Evolutionary conservation across 2,797 vertebrate genomes (phyloP), one percentile per base, ranked within the genome.

Genomic region (Protonibea diacanthus): DNA sequence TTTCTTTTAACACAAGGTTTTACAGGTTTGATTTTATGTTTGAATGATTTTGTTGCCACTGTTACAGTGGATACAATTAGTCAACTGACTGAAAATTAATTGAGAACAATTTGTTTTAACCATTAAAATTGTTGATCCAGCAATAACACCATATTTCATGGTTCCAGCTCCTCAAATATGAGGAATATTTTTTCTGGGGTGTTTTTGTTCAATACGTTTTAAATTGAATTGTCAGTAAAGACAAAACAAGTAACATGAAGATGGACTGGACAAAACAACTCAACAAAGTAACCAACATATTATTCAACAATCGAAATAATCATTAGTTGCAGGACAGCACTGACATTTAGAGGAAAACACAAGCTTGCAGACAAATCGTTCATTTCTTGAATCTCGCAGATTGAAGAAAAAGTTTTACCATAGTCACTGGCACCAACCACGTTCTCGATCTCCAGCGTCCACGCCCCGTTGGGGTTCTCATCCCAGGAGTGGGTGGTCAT

Each of bases 401-500:
- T 10, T 56, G 0, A 60, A 40, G 5, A 56, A 38, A 38, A 68
- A 25, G n/a, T 11, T n/a, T 92, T 91, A 96, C 95, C 95, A 23
- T 95, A 96, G 82, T 96, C 95, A 25, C 88, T 96, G 82, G 88
- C 89, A 62, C 94, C 94, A 2, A 79, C 93, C 61, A 93, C 87
- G 56, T 99, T 99, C 87, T 99, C 97, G 0, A 99, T 97, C 93
- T 98, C 97, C 81, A 99, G 95, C n/a, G 91, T 95, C 98, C 98
- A 99, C 17, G 95, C 90, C 14, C 98, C 98, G 0, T 83, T 89
- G 1, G 98, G 97, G 76, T 97, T 95, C 90, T 99, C 98, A 0
- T 99, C 98, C 98, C 98, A 99, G 0, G 97, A 97, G 86, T 99
- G 98, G 0, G 98, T 99, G 0, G 97, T 99, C 98, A 99, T 99